Evolutionary conservation across 2,888 invertebrate species (phyloP), one percentile per base, ranked within the genome.

Genomic region (Chymomyza fuscimana): DNA sequence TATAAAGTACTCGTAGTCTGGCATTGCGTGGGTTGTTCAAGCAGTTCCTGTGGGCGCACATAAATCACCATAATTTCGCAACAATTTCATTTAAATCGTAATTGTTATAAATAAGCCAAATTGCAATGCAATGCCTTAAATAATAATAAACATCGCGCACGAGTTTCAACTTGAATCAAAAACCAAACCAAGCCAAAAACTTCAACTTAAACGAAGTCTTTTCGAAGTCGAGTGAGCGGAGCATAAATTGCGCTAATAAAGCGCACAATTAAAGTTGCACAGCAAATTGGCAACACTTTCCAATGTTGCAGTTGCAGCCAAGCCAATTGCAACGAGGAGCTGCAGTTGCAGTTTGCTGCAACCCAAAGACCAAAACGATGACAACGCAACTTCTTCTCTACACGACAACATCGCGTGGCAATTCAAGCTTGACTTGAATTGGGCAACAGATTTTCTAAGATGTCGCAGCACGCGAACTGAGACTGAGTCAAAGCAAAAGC

Each of bases 251-350:
- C 86, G 81, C 82, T 83, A 87, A 77, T 85, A 85, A 87, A 86
- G 84, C 86, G 77, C 84, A 79, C 86, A 87, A 87, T 87, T 84
- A 86, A 85, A 83, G 76, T 80, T 74, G 76, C 69, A 72, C 70
- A 73, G 86, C 84, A 87, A 85, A 85, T 85, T 85, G 86, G 84
- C 88, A 85, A 85, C 84, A 85, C 84, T 85, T 85, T 87, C 84
- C 80, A 87, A 54, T 46, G 52, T 52, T 22, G 22, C 29, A 9
- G 59, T 15, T 15, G 46, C 62, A 32, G 40, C 19, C 16, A 52
- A 32, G n/a, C 54, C 19, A 50, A 87, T 83, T 78, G 78, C 72
- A 82, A 70, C 77, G 71, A 73, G 22, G 22, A 58, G 22, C 54
- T 60, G 32, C 32, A 15, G 60, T 29, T 60, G 29, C 36, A 4